Base-by-base conservation (phyloP, 1,140 invertebrate genomes). In the Vanessa tameamea region DNA sequence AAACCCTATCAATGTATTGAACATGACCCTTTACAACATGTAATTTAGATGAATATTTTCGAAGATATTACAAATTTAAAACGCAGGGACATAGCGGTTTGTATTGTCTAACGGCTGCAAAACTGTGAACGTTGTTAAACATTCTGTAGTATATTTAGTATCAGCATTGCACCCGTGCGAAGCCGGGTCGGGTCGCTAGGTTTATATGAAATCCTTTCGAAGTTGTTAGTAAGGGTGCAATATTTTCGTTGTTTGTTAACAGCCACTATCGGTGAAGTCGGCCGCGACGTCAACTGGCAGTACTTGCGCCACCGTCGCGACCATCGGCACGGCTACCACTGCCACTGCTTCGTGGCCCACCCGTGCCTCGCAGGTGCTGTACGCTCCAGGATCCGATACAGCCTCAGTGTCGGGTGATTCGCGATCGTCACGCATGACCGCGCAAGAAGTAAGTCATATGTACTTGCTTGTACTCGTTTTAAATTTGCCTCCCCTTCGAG, bases 391-490 rank as follows among this genome's bases (percentile, higher is more conserved):
- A 66, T 96, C 95, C 2, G 95, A 96, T 65, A 94, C 94, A n/a
- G 94, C 93, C 0, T 96, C 95, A 0, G 89, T 96, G 72, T 96
- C 96, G 0, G 94, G 94, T 1, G 95, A 95, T 11, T 96, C 96
- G 0, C 94, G 94, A 1, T 94, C 93, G 11, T 96, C 95, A 3
- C 94, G 95, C 31, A 95, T 82, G 31, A 83, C 59, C 47, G 72
- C 78, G 9, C 74, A 73, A 15, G 83, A 88, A 57, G 87, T 87
- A 53, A 72, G n/a, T 57, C 12, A 14, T 43, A 5, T 43, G 3
- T 11, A 11, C 14, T 51, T n/a, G 48, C 14, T 3, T 20, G 15
- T 15, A 53, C 15, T 16, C 2, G n/a, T 9, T n/a, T n/a, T 2
- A 53, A n/a, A 53, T n/a, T 16, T n/a, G 14, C 14, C n/a, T n/a